A percentile compares a stretch with the other conserved stretches of the same genome.
Evolutionary conservation across 2,797 vertebrate genomes (phyloP).

Genomic region (Hippocampus kuda): DNA sequence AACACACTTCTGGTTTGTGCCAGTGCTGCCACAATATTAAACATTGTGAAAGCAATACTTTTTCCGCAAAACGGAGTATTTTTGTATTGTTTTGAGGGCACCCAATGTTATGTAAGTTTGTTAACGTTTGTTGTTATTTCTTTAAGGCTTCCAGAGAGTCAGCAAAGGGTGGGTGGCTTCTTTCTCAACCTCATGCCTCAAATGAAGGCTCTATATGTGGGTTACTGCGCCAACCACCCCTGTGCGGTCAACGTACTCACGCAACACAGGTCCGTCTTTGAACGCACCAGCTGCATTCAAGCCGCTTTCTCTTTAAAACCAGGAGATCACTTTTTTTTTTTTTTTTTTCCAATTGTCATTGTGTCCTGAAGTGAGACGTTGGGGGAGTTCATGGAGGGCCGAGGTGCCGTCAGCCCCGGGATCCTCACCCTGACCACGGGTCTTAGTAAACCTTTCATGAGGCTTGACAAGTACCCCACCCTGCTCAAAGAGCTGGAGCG

Average conservation of each 20-base stretch:
- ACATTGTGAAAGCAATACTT: not conserved
- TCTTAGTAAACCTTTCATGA: constrained; percentile 97
- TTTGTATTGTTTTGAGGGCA: not conserved
- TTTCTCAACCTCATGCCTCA: constrained; percentile 90
- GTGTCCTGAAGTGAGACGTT: constrained; percentile 74
- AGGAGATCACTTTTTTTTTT: not conserved
- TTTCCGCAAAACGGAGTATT: not conserved
- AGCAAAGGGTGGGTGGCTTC: constrained; percentile 90
- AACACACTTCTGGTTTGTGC: not conserved
- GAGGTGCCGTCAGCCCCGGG: constrained; percentile 84
- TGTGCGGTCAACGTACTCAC: constrained; percentile 91
- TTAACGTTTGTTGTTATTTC: not conserved
- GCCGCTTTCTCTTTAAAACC: not conserved
- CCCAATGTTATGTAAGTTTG: not conserved
- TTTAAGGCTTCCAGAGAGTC: constrained; percentile 83
- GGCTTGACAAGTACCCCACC: constrained; percentile 93
- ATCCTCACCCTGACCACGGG: constrained; percentile 92
- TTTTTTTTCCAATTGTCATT: not conserved
- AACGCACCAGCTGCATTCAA: not conserved
- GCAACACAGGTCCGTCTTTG: constrained; percentile 76
- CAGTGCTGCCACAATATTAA: not conserved
- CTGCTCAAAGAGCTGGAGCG: constrained; percentile 96
- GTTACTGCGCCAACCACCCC: constrained; percentile 95
- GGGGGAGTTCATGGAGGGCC: constrained; percentile 94
- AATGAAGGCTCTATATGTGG: constrained; percentile 85